Base-by-base conservation (phyloP, 2,888 invertebrate genomes). In the Volucella inanis region DNA sequence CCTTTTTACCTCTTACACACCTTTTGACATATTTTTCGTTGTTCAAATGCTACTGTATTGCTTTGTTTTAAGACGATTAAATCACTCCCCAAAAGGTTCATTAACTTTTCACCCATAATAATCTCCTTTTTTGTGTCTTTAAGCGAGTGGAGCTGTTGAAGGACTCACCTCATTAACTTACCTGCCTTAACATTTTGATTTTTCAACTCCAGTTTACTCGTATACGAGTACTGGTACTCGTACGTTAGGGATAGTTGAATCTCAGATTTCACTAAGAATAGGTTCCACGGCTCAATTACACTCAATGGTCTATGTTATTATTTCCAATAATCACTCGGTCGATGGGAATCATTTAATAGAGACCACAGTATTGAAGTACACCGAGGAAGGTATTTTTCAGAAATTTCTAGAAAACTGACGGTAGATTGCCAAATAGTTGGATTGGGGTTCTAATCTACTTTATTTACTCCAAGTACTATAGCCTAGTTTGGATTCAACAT, bases 251-350 rank as follows among this genome's bases (percentile, higher is more conserved):
- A 43, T 49, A 10, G 14, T 39, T 39, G 49, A 31, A 49, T 47
- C 49, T 11, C 14, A 1, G 8, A 31, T 31, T 6, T 31, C 31
- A 31, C 31, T 6, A 6, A 64, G 38, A 54, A 43, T 10, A 31
- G 45, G 9, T 54, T 67, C 12, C 61, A 67, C 55, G 77, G 55
- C 67, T 50, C 82, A 67, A 77, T 82, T 82, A 72, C 61, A 47
- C 41, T 41, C 72, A 77, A 72, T 72, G 65, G 77, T 68, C 71
- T 77, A 57, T 68, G 77, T 77, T 62, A 82, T 77, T 72, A 77
- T 82, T 82, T 82, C 62, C 54, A 67, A 72, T 77, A 72, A 61
- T 55, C 59, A 54, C 54, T 61, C 8, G 52, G 41, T 14, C 31
- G 49, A 31, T 39, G 52, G 38, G 49, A 61, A 64, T 65, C 43